Conservation (phyloP, 1,140 invertebrate species). For the Drosophila jambulina region DNA sequence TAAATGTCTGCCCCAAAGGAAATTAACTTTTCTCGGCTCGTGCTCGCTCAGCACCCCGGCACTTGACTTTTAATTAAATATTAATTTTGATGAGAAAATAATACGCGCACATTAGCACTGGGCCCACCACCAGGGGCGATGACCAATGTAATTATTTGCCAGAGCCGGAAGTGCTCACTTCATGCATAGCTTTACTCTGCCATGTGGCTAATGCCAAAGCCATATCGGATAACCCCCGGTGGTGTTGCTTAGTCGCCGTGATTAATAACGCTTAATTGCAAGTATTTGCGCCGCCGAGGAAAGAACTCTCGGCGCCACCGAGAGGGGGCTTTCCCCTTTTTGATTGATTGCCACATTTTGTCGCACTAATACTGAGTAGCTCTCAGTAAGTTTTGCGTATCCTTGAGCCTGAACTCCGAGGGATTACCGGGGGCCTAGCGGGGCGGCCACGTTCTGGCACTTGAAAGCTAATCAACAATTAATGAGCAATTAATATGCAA, state of each 20-base stretch:
- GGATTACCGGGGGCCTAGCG: slow-evolving; percentile 50
- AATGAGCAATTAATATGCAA: slow-evolving; percentile 84
- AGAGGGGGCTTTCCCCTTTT: slow-evolving; percentile 32
- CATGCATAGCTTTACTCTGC: slow-evolving; percentile 25
- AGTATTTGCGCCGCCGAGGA: slow-evolving; percentile 61
- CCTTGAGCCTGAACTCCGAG: slow-evolving; percentile 57
- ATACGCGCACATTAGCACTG: slow-evolving; percentile 65
- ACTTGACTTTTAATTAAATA: slow-evolving; percentile 77
- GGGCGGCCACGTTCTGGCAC: slow-evolving; percentile 37
- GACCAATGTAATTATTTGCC: slow-evolving; percentile 80
- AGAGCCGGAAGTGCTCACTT: slow-evolving; percentile 65
- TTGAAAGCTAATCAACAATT: slow-evolving; percentile 81
- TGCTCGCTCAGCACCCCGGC: slow-evolving; percentile 16
- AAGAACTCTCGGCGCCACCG: slow-evolving; percentile 27
- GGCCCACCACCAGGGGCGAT: slow-evolving; percentile 49
- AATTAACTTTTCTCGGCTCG: slow-evolving; percentile 29
- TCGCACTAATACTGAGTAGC: slow-evolving; percentile 63
- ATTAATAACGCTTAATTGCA: slow-evolving; percentile 83
- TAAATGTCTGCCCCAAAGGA: slow-evolving; percentile 1
- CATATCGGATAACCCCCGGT: slow-evolving; percentile 18
- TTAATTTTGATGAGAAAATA: slow-evolving; percentile 78
- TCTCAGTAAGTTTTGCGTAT: slow-evolving; percentile 67
- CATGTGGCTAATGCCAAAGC: slow-evolving; percentile 16
- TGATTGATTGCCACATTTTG: slow-evolving; percentile 83
- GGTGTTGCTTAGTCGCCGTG: slow-evolving; percentile 71